These are phyloP conservation scores for Antrozous pallidus DNA, from an alignment of 2,797 vertebrate genomes.

Conservation along the genomic window DNA sequence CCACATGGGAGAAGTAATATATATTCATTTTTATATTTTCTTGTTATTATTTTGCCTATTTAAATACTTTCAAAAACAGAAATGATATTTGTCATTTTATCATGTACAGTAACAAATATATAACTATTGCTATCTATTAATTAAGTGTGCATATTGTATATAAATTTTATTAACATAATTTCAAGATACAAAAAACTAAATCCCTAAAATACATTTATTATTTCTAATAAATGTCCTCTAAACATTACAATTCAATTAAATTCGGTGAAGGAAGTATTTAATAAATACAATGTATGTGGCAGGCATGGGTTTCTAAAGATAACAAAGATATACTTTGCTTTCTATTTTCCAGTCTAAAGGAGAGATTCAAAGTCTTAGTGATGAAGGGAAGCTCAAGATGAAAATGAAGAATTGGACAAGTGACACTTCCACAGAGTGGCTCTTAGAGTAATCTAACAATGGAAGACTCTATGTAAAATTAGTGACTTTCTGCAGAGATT, in stretches of 20 bases:
- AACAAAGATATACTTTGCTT: not conserved
- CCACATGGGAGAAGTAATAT: not conserved
- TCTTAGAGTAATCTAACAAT: not conserved
- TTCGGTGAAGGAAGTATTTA: not conserved
- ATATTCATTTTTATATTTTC: not conserved
- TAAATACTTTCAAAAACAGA: not conserved
- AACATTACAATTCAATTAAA: not conserved
- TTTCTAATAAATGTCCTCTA: conserved; percentile 10
- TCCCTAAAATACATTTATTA: not conserved
- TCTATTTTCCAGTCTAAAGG: not conserved
- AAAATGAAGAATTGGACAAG: not conserved
- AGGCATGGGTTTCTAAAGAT: not conserved
- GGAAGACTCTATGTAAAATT: not conserved
- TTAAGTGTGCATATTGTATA: not conserved
- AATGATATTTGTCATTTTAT: not conserved
- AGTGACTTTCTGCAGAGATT: not conserved
- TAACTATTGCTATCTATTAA: not conserved
- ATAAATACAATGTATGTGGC: not conserved
- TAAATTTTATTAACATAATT: not conserved
- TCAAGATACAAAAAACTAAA: not conserved
- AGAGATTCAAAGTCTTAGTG: not conserved
- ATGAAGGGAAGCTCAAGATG: not conserved
- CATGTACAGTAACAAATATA: not conserved
- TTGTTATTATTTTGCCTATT: not conserved
- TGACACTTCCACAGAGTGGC: not conserved